These are phyloP conservation scores for Halcyon senegalensis DNA, from an alignment of 2,113 vertebrate species.

Conservation along the genomic window DNA sequence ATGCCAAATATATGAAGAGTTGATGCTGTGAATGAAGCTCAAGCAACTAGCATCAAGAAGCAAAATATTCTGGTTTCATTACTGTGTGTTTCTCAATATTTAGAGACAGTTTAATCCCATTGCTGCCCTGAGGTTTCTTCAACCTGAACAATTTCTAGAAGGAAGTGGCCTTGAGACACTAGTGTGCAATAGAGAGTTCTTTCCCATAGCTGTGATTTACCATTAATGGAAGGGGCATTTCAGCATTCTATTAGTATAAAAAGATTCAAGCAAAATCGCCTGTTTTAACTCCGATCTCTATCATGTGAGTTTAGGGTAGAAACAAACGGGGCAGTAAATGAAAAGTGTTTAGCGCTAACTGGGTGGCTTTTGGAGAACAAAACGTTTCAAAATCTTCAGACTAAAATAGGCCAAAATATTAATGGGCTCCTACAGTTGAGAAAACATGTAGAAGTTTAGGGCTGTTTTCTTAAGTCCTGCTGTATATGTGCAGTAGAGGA, in stretches of 20 bases:
- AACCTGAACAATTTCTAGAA: background rate
- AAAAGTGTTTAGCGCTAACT: background rate
- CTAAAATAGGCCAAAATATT: background rate
- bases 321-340: background rate
- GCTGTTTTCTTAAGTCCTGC: background rate
- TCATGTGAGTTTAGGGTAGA: background rate
- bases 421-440: background rate
- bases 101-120: background rate
- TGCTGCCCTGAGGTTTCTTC: background rate
- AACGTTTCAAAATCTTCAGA: background rate
- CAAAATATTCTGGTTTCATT: background rate
- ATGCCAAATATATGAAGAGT: background rate
- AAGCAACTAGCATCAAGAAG: background rate
- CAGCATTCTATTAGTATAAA: background rate
- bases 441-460: rapidly evolving
- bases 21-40: background rate
- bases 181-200: background rate
- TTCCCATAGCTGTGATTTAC: background rate
- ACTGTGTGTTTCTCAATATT: background rate
- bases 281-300: background rate
- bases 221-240: background rate
- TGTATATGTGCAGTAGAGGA: background rate
- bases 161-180: background rate
- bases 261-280: background rate
- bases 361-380: background rate